Conservation (phyloP, 2,797 vertebrate genomes). For the Centroberyx gerrardi region DNA sequence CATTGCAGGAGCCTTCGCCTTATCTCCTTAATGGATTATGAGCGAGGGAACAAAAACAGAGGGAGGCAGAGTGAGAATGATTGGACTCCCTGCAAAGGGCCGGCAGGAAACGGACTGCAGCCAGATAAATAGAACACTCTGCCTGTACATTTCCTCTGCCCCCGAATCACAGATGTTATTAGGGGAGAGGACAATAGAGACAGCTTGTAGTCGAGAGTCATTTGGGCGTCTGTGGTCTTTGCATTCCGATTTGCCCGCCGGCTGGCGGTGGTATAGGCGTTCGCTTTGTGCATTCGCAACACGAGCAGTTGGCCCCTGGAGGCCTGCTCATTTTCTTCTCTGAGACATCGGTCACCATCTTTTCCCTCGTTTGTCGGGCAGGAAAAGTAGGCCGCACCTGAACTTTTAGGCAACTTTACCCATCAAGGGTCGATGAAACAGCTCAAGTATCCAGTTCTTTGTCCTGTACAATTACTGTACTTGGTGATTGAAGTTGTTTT, state of each 20-base stretch:
- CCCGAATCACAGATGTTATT: conserved; percentile 71
- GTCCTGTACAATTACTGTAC: background rate
- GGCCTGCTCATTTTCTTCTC: conserved; percentile 30
- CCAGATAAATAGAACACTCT: conserved; percentile 73
- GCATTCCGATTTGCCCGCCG: conserved; percentile 42
- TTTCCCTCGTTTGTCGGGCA: conserved; percentile 1
- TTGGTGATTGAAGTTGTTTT: background rate
- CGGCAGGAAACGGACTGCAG: conserved; percentile 66
- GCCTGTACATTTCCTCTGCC: conserved; percentile 55
- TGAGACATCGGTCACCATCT: conserved; percentile 25
- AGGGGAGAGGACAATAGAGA: conserved; percentile 55
- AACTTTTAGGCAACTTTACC: conserved; percentile 10
- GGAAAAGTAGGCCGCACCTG: conserved; percentile 9
- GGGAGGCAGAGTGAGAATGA: conserved; percentile 77
- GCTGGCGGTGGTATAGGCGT: conserved; percentile 3
- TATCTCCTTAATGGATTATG: conserved; percentile 85
- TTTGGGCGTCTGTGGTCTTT: conserved; percentile 47
- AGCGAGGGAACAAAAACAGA: conserved; percentile 78
- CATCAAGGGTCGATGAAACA: background rate
- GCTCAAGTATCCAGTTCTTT: background rate
- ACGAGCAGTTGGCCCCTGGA: too few species aligned
- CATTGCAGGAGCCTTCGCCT: conserved; percentile 73
- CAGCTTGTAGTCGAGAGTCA: conserved; percentile 60
- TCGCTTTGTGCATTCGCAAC: background rate
- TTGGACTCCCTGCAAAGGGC: conserved; percentile 75